Evolutionary conservation across 1,140 invertebrate species (phyloP), one percentile per base, ranked within the genome.

Genomic region (Pristionchus pacificus): DNA sequence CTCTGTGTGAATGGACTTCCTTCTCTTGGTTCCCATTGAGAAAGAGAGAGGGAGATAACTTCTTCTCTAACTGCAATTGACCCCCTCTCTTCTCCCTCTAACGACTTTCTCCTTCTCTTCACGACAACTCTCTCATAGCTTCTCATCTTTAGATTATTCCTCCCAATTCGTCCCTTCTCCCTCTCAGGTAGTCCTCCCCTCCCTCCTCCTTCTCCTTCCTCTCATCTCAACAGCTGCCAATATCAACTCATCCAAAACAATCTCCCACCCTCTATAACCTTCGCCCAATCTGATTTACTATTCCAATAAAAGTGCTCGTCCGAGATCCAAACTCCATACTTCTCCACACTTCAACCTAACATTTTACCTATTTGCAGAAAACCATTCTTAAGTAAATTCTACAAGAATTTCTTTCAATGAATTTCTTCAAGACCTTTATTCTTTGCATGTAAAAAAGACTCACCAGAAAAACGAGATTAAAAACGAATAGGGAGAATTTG

Each of bases 401-500:
- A 15, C 3, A 38, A 65, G 25, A 33, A 60, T 32, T 61, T 3
- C n/a, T 55, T 6, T 0, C 49, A 38, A 25, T 25, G 30, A 24
- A 15, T 29, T n/a, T n/a, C n/a, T n/a, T n/a, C n/a, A n/a, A n/a
- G n/a, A n/a, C n/a, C n/a, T n/a, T n/a, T n/a, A n/a, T n/a, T n/a
- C n/a, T n/a, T n/a, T n/a, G n/a, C n/a, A n/a, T n/a, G n/a, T n/a
- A n/a, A n/a, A n/a, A n/a, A n/a, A n/a, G n/a, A 76, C 76, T 72
- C 65, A 81, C 80, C 75, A 81, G 68, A 77, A 81, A 81, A 19
- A 81, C 77, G 25, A 81, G 71, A 75, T 81, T 81, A 70, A 81
- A 81, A 33, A 81, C 67, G 65, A 83, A 83, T 38, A 81, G 75
- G 63, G 68, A 81, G 70, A 81, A 83, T 68, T 81, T 81, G 19